These are phyloP conservation scores for Setipinna tenuifilis DNA, from an alignment of 2,797 vertebrate species.

Conservation along the genomic window DNA sequence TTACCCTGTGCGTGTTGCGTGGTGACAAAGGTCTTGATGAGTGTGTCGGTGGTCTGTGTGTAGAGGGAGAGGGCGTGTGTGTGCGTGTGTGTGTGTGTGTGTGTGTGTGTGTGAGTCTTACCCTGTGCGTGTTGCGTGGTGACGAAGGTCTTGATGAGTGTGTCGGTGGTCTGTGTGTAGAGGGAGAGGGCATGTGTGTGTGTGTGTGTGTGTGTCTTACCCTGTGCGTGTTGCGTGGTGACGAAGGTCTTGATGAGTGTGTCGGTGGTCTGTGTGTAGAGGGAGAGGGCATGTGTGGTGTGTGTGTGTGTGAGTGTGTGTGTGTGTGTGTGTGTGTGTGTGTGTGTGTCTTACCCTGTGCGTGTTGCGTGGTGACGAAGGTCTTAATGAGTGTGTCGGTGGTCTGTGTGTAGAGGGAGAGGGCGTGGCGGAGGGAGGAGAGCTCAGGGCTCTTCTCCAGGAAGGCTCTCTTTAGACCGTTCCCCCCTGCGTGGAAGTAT, in stretches of 20 bases:
- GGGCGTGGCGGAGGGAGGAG: constrained; percentile 91
- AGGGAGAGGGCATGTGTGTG: neutral
- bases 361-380: constrained; percentile 91
- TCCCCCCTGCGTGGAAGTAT: constrained; percentile 99
- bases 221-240: no score
- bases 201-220: neutral
- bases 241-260: no score
- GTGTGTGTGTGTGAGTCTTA: constrained; percentile 53
- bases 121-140: constrained; percentile 92
- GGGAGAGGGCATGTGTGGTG: neutral
- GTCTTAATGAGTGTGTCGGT: constrained; percentile 98
- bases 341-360: constrained; percentile 80
- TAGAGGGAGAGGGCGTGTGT: neutral
- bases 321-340: neutral
- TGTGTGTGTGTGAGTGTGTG: neutral
- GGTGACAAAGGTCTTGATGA: constrained; percentile 70
- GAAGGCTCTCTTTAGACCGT: constrained; percentile 95
- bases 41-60: constrained; percentile 63
- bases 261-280: no score
- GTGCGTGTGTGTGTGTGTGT: neutral
- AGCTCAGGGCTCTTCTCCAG: constrained; percentile 95
- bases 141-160: constrained; percentile 66
- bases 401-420: constrained; percentile 97
- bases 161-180: constrained; percentile 49
- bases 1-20: no score